Base-by-base conservation (phyloP, 2,888 invertebrate genomes). In the Diadegma fenestrale region DNA sequence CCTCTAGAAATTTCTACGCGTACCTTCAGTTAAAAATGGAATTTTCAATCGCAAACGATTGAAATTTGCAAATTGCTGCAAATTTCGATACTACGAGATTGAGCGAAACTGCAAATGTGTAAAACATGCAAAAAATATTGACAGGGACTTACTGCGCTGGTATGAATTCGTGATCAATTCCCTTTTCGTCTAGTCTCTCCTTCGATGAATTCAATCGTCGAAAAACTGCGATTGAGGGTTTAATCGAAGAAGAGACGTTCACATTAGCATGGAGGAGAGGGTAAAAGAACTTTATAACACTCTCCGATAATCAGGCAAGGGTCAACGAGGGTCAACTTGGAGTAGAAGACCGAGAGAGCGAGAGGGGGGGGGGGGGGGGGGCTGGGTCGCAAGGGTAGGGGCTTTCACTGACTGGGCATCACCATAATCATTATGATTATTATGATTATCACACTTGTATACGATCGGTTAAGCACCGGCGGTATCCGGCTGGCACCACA, bases 321-420 rank as follows among this genome's bases (percentile, higher is more conserved):
- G 88, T 88, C 87, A 87, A 88, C 88, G 85, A 88, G 88, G 87
- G 87, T 88, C 88, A 88, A 78, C 80, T 71, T 86, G 17, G 54
- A 22, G 54, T 26, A 58, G 26, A 12, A 17, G 17, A n/a, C 48
- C 5, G 45, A 45, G 30, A 43, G 30, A 45, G 48, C 10, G n/a
- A 10, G 17, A 19, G 19, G 10, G 72, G 10, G 14, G 7, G 7
- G 1, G 41, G 45, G 51, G 17, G 45, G 41, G 48, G 19, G 33
- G n/a, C n/a, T n/a, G 63, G 61, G 30, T 12, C 14, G 63, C 51
- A n/a, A 48, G 64, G 41, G 54, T 10, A 22, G 82, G 48, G 73
- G 79, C 89, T 91, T 90, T 92, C 92, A 91, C 92, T 92, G 89
- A 90, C 88, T 89, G 87, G 88, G 86, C 90, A 89, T 88, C 87